Evolutionary conservation across 2,113 vertebrate species (phyloP).

Genomic region (Cisticola juncidis): DNA sequence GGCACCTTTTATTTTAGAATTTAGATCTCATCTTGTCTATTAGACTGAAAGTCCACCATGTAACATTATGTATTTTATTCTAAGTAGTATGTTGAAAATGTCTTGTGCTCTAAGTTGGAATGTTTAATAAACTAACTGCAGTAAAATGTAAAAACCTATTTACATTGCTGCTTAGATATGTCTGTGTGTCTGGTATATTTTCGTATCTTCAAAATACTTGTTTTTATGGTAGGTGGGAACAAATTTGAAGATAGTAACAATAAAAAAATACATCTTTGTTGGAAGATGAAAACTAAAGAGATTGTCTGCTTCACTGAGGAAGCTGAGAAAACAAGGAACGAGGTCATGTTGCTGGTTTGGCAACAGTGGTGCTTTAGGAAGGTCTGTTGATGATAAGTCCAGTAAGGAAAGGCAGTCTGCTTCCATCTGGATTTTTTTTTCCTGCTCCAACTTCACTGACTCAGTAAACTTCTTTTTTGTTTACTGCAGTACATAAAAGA

Average conservation of each 20-base stretch:
- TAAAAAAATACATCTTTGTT: neutral
- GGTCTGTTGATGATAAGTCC: neutral
- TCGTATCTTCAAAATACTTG: neutral
- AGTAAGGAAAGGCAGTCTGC: neutral
- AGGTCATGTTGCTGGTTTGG: neutral
- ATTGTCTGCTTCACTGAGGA: neutral
- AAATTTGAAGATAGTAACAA: neutral
- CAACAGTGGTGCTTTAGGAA: neutral
- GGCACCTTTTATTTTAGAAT: conserved; percentile 26
- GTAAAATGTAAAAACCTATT: neutral
- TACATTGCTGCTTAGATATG: neutral
- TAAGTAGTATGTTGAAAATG: neutral
- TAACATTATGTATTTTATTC: neutral
- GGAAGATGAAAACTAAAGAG: neutral
- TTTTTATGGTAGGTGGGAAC: neutral
- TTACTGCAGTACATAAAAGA: neutral
- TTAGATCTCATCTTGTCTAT: conserved; percentile 21
- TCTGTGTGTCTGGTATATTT: neutral
- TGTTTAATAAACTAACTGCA: neutral
- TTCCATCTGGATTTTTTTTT: neutral
- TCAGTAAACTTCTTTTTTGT: neutral
- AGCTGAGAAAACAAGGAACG: neutral
- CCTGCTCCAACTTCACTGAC: neutral
- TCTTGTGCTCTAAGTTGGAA: neutral
- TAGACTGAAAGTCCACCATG: neutral